These are phyloP conservation scores for Zaprionus bogoriensis DNA, from an alignment of 2,888 invertebrate species.

Conservation along the genomic window DNA sequence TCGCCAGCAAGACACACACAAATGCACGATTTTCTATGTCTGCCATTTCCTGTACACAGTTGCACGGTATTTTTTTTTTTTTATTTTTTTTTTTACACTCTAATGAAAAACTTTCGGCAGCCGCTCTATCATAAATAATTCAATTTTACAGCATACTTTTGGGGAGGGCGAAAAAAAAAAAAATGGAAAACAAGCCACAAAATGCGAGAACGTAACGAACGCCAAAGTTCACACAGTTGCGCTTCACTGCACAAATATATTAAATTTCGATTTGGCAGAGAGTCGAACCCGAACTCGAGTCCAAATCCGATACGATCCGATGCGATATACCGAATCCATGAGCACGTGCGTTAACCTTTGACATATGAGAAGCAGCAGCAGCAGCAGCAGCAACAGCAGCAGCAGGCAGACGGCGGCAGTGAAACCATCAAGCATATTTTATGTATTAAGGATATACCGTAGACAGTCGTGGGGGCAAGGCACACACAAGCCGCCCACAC, in stretches of 20 bases:
- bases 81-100: slow-evolving; percentile 12
- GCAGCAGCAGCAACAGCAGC: slow-evolving; percentile 4
- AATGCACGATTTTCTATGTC: slow-evolving; percentile 2
- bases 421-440: slow-evolving; percentile 78
- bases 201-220: slow-evolving; percentile 35
- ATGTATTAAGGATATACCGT: slow-evolving; percentile 69
- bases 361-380: slow-evolving; percentile 68
- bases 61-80: too few relatives aligned
- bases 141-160: slow-evolving; percentile 59
- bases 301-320: slow-evolving; percentile 30
- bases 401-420: too few relatives aligned
- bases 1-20: not conserved
- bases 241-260: slow-evolving; percentile 70
- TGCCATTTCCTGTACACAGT: slow-evolving; percentile 38
- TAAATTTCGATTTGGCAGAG: slow-evolving; percentile 69
- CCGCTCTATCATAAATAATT: slow-evolving; percentile 68
- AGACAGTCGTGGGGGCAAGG: slow-evolving; percentile 6
- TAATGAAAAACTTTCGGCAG: slow-evolving; percentile 45
- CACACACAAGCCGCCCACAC: slow-evolving; percentile 1
- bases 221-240: slow-evolving; percentile 57
- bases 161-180: slow-evolving; percentile 1
- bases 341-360: slow-evolving; percentile 80
- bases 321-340: slow-evolving; percentile 51
- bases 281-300: slow-evolving; percentile 20
- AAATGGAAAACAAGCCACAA: slow-evolving; percentile 41